Percentiles rank a stretch among this genome's conserved stretches.
phyloP scores from a whole-genome alignment of 1,140 invertebrate species.

The Drosophila repletoides region DNA sequence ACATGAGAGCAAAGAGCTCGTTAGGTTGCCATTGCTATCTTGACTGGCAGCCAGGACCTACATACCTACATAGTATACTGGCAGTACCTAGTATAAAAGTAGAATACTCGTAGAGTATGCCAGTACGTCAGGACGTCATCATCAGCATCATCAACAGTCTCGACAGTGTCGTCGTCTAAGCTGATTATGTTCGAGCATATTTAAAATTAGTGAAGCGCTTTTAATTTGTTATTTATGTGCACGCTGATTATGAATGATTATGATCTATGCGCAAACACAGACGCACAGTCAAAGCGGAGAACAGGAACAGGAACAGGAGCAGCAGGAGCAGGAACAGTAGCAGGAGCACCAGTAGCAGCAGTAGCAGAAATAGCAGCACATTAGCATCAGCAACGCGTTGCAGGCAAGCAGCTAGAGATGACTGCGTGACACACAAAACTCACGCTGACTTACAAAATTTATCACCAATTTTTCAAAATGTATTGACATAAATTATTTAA shows the following conservation, averaged over 20 bases:
- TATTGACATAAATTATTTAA: too few species aligned
- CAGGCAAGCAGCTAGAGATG: constrained; percentile 23
- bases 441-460: not conserved
- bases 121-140: constrained; percentile 11
- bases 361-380: not conserved
- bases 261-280: constrained; percentile 76
- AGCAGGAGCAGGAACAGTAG: constrained; percentile 29
- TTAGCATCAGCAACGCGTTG: constrained; percentile 33
- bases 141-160: not conserved
- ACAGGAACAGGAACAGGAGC: constrained; percentile 17
- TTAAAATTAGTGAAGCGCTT: constrained; percentile 81
- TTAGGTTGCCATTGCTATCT: constrained; percentile 77
- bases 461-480: not conserved
- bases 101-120: not conserved
- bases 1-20: constrained; percentile 57
- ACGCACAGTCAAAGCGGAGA: constrained; percentile 9
- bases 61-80: too few species aligned
- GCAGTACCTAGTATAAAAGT: constrained; percentile 5
- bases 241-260: constrained; percentile 81
- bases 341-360: not conserved
- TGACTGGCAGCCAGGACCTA: constrained; percentile 51
- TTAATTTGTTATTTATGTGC: constrained; percentile 81
- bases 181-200: constrained; percentile 81
- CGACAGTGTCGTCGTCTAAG: constrained; percentile 44
- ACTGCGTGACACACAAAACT: constrained; percentile 17